Percentiles rank a stretch among this genome's conserved stretches.
phyloP scores from a whole-genome alignment of 2,113 vertebrate species.

The Corapipo altera region DNA sequence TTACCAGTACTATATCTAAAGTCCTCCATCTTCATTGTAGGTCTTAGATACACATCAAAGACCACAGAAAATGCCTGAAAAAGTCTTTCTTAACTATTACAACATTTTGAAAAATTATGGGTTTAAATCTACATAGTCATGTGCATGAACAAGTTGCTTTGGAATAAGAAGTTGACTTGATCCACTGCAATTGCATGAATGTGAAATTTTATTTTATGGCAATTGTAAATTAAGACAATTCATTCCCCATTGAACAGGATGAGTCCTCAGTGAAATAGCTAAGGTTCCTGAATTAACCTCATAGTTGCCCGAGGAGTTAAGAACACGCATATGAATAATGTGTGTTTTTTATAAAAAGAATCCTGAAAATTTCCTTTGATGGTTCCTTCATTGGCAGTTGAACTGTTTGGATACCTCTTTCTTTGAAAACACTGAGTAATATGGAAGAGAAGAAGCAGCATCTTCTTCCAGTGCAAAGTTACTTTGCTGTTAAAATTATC shows the following conservation, averaged over 20 bases:
- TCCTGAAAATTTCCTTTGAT: background rate
- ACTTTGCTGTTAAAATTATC: conserved; percentile 5
- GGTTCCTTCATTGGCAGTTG: background rate
- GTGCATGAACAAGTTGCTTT: background rate
- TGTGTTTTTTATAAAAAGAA: background rate
- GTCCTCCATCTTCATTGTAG: background rate
- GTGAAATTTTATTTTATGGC: background rate
- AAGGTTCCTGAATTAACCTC: background rate
- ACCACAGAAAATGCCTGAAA: background rate
- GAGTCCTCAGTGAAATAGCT: background rate
- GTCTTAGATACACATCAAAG: background rate
- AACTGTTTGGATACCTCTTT: background rate
- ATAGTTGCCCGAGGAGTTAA: background rate
- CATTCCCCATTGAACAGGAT: background rate
- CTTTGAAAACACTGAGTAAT: background rate
- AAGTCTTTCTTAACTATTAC: background rate
- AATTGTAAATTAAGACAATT: background rate
- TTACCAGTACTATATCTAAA: background rate
- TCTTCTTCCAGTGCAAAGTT: conserved; percentile 32
- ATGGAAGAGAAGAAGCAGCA: background rate
- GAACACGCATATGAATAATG: background rate
- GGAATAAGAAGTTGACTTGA: background rate
- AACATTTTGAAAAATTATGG: background rate
- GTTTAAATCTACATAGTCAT: background rate
- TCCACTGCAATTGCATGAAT: background rate